These are phyloP conservation scores for Hirudo medicinalis DNA, from an alignment of 1,140 invertebrate species.

Conservation along the genomic window DNA sequence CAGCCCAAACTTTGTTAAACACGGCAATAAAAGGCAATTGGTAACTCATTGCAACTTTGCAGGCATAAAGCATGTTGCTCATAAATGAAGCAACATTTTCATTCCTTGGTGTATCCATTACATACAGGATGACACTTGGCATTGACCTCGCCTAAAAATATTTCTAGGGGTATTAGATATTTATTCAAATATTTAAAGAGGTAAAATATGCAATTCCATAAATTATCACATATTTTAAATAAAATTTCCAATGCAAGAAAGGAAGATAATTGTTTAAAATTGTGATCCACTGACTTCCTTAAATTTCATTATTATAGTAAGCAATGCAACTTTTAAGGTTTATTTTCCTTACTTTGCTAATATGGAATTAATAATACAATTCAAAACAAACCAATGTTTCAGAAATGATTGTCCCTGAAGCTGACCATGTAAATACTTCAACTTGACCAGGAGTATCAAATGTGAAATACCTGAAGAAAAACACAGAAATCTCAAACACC, in stretches of 20 bases:
- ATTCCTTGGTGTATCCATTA: slow-evolving; percentile 82
- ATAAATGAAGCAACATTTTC: slow-evolving; percentile 91
- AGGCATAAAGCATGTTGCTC: slow-evolving; percentile 99
- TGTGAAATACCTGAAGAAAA: slow-evolving; percentile 61
- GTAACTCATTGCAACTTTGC: slow-evolving; percentile 95
- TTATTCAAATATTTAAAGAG: no score
- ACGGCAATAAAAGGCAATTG: slow-evolving; percentile 87
- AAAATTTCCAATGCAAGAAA: no score
- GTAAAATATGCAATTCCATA: no score
- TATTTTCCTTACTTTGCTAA: no score
- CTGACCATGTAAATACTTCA: slow-evolving; percentile 98
- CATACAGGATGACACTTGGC: slow-evolving; percentile 86
- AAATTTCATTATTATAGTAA: no score
- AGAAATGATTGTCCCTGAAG: slow-evolving; percentile 90
- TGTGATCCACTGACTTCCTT: no score
- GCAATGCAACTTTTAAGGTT: no score
- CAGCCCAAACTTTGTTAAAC: slow-evolving; percentile 68
- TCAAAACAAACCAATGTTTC: slow-evolving; percentile 55
- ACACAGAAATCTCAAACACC: no score
- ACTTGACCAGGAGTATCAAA: slow-evolving; percentile 96
- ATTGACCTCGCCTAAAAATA: slow-evolving; percentile 41
- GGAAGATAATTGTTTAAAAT: no score
- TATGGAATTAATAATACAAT: no score
- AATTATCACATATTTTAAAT: no score
- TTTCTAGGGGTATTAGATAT: no score